Evolutionary conservation across 1,140 invertebrate species (phyloP).

Genomic region (Zophobas atratus): DNA sequence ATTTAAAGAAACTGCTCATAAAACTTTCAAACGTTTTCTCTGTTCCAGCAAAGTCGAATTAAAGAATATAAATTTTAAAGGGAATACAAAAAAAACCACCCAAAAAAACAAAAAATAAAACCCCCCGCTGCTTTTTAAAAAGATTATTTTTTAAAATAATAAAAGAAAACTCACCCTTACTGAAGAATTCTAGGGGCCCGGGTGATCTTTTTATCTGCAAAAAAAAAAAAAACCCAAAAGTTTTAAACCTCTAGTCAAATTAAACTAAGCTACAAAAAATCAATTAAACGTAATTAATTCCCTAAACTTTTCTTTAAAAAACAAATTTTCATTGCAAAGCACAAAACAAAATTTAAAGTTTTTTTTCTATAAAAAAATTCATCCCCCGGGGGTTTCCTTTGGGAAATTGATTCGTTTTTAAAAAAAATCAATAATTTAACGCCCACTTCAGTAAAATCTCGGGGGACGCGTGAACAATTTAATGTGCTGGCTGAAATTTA

Average conservation of each 20-base stretch:
- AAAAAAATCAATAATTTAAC: slow-evolving; percentile 61
- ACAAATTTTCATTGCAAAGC: slow-evolving; percentile 58
- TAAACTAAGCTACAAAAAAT: slow-evolving; percentile 61
- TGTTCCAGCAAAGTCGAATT: slow-evolving; percentile 13
- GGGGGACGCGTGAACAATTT: slow-evolving; percentile 48
- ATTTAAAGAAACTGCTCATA: slow-evolving; percentile 3
- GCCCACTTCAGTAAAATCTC: slow-evolving; percentile 56
- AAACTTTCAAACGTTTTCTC: slow-evolving; percentile 26
- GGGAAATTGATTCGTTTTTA: slow-evolving; percentile 59
- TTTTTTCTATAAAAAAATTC: slow-evolving; percentile 61
- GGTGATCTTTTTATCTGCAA: slow-evolving; percentile 50
- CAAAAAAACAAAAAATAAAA: background rate
- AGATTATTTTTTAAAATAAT: too few species aligned
- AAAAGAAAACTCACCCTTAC: slow-evolving; percentile 34
- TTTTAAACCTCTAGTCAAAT: slow-evolving; percentile 57
- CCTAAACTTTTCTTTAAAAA: slow-evolving; percentile 58
- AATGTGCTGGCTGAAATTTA: slow-evolving; percentile 36
- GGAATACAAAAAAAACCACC: background rate
- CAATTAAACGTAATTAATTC: slow-evolving; percentile 62
- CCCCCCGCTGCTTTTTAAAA: background rate
- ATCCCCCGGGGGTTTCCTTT: slow-evolving; percentile 59
- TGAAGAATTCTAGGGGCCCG: slow-evolving; percentile 48
- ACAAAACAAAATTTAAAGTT: slow-evolving; percentile 63
- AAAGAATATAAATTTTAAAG: background rate
- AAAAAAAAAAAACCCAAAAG: slow-evolving; percentile 49